phyloP scores from a whole-genome alignment of 2,888 invertebrate species.

The Machimus atricapillus region DNA sequence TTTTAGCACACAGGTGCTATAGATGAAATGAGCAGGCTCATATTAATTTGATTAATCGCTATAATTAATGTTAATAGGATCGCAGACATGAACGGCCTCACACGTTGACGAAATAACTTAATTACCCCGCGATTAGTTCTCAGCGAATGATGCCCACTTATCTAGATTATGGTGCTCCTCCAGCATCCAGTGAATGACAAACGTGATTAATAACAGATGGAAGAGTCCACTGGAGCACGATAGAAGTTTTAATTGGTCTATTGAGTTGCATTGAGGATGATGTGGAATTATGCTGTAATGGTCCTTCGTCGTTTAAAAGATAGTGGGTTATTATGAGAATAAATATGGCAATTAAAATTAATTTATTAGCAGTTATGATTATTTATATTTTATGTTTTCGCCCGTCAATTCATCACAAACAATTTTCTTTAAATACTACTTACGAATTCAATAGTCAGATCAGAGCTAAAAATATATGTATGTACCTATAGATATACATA shows the following conservation, averaged over 20 bases:
- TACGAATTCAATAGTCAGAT: too few relatives aligned
- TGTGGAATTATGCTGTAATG: neutral
- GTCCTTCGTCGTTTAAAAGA: neutral
- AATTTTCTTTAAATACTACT: neutral
- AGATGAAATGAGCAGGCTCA: neutral
- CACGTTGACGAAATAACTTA: constrained; percentile 1
- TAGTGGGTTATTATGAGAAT: neutral
- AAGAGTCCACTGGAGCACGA: neutral
- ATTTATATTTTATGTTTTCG: neutral
- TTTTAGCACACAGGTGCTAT: neutral
- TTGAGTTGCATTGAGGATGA: neutral
- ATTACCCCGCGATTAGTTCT: neutral
- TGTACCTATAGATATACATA: too few relatives aligned
- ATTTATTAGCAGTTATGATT: neutral
- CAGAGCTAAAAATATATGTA: too few relatives aligned
- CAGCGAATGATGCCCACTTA: neutral
- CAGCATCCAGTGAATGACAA: neutral
- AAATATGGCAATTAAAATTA: neutral
- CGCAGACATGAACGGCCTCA: neutral
- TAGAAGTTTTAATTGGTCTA: neutral
- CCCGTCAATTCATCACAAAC: neutral
- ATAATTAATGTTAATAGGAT: neutral
- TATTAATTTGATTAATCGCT: neutral
- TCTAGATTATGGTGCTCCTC: neutral
- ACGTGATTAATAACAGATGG: neutral